phyloP scores from a whole-genome alignment of 2,888 invertebrate species.

The Cylloceria caligata region DNA sequence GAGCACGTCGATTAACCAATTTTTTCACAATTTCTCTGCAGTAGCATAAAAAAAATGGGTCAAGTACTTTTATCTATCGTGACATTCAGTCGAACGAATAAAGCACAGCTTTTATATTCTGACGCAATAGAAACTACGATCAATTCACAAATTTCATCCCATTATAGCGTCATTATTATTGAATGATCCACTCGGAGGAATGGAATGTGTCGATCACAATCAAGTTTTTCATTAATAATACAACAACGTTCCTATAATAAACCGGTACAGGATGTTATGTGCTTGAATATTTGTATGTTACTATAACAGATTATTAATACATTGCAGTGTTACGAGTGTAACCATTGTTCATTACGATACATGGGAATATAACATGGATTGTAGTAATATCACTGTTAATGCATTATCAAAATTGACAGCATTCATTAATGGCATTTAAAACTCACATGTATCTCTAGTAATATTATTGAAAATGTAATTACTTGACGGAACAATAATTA shows the following conservation, averaged over 20 bases:
- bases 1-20: conserved; percentile 3
- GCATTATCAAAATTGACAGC: too few relatives aligned
- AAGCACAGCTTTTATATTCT: background rate
- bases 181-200: background rate
- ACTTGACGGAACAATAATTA: too few relatives aligned
- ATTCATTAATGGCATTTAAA: too few relatives aligned
- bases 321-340: too few relatives aligned
- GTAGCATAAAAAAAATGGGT: background rate
- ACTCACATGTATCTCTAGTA: too few relatives aligned
- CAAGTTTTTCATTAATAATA: conserved; percentile 1
- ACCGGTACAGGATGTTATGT: background rate
- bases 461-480: too few relatives aligned
- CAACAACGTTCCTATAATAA: background rate
- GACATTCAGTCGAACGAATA: background rate
- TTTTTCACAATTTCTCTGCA: background rate
- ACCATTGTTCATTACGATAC: too few relatives aligned
- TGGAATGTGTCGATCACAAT: background rate
- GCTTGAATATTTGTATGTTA: background rate
- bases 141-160: background rate
- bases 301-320: background rate
- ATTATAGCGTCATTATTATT: background rate
- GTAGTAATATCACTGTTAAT: too few relatives aligned
- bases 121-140: background rate
- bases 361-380: too few relatives aligned
- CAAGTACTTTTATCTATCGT: background rate